These are phyloP conservation scores for Liopterus haemorrhoidalis DNA, from an alignment of 2,888 invertebrate genomes.

Conservation along the genomic window DNA sequence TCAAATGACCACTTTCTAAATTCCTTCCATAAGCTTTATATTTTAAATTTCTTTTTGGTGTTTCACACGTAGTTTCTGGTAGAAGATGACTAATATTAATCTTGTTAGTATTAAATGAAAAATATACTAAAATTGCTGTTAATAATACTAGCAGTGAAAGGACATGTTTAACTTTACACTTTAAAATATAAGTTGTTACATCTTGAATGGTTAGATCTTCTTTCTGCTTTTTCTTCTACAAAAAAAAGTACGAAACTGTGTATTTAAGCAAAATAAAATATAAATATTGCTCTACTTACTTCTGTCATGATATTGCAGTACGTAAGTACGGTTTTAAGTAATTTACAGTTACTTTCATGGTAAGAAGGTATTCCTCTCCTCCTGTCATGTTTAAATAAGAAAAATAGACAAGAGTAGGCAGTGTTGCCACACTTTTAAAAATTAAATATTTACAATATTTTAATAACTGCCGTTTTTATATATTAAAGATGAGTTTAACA, in stretches of 20 bases:
- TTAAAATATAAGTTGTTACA: constrained; percentile 19
- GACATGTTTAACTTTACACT: constrained; percentile 14
- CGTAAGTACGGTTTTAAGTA: too few species aligned
- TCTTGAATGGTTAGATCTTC: constrained; percentile 11
- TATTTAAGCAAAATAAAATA: too few species aligned
- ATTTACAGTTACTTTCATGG: too few species aligned
- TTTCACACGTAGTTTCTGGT: constrained; percentile 4
- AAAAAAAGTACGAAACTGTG: constrained; percentile 13
- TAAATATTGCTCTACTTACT: too few species aligned
- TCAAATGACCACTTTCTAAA: constrained; percentile 63
- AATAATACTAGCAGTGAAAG: constrained; percentile 18
- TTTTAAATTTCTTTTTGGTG: constrained; percentile 30
- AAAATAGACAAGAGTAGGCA: too few species aligned
- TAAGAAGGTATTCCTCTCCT: too few species aligned
- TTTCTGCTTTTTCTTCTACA: constrained; percentile 4
- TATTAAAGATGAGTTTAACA: too few species aligned
- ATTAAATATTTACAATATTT: too few species aligned
- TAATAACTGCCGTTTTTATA: too few species aligned
- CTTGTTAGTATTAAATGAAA: constrained; percentile 9
- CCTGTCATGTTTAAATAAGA: too few species aligned
- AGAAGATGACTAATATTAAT: constrained; percentile 8
- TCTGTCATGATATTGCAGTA: too few species aligned
- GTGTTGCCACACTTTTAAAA: too few species aligned
- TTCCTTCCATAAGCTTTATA: constrained; percentile 59
- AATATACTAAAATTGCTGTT: constrained; percentile 13